Base-by-base conservation (phyloP, 2,888 invertebrate genomes). In the Cataglyphis livida region DNA sequence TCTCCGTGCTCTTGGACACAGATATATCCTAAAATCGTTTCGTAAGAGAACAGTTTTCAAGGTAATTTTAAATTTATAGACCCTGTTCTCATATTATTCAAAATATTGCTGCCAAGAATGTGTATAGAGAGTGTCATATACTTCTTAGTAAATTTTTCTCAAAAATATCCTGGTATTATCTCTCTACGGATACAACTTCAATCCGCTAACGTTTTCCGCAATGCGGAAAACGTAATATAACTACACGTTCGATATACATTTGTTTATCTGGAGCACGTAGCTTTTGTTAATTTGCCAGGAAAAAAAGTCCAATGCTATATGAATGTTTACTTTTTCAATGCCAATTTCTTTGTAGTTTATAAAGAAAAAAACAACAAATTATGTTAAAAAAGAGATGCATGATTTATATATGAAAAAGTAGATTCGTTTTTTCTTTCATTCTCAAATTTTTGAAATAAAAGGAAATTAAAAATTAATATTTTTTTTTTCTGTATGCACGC, bases 181-280 rank as follows among this genome's bases (percentile, higher is more conserved):
- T 35, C 35, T 35, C 12, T 25, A 15, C 12, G 25, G 21, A 44
- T 62, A 64, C 64, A 54, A 54, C 75, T 32, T 65, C 38, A 38
- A 28, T 59, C n/a, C 41, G 41, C 7, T 12, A n/a, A 21, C 21
- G 25, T 32, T 65, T 65, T 38, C 75, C 75, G 75, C 75, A 76
- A 38, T 76, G 75, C 75, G 75, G 75, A 66, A 76, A 76, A 38
- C 65, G 25, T 76, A 38, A 54, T 76, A 54, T 65, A 74, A 61
- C 44, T 62, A 65, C 5, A 54, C n/a, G 41, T 21, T 7, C 25
- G 35, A 51, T n/a, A 25, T 25, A 25, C 18, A n/a, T 51, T 75
- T 64, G 48, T 75, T 76, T 28, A n/a, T 38, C n/a, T 25, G 64
- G 35, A 75, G 21, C 48, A 15, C 12, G 7, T 64, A 7, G 38